phyloP scores from a whole-genome alignment of 2,113 vertebrate species.

The Cavia aperea region DNA sequence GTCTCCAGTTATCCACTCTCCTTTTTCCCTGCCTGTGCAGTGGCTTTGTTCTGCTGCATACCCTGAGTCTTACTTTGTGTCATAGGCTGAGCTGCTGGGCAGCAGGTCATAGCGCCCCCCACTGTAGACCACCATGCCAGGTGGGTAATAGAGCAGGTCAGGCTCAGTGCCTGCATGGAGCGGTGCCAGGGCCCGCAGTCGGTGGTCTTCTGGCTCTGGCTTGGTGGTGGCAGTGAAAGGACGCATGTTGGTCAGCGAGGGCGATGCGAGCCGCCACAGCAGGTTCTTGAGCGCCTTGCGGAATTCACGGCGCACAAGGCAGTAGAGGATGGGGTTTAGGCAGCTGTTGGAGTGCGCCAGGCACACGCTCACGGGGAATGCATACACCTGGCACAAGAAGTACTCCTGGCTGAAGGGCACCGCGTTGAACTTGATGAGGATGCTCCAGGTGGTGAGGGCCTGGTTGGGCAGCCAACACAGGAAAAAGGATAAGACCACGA shows the following conservation, averaged over 20 bases:
- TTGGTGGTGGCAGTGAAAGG: constrained; percentile 88
- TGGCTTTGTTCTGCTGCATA: accelerated
- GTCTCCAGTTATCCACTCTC: neutral
- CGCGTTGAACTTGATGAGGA: constrained; percentile 93
- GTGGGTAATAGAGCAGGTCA: constrained; percentile 82
- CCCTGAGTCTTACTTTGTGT: neutral
- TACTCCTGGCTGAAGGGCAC: constrained; percentile 90
- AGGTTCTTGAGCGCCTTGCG: constrained; percentile 89
- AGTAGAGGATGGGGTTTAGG: constrained; percentile 94
- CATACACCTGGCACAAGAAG: constrained; percentile 89
- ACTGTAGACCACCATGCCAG: constrained; percentile 84
- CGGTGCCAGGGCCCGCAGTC: constrained; percentile 71
- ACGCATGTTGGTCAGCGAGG: constrained; percentile 82
- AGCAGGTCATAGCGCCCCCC: constrained; percentile 78
- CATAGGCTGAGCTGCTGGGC: constrained; percentile 75
- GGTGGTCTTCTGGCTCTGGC: constrained; percentile 83
- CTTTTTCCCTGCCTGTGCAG: too few relatives aligned
- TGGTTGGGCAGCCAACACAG: constrained; percentile 98
- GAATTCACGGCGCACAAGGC: constrained; percentile 93
- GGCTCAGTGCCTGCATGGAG: constrained; percentile 53
- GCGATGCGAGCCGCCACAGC: constrained; percentile 87
- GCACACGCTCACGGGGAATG: constrained; percentile 93
- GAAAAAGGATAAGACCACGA: constrained; percentile 93
- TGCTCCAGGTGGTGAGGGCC: constrained; percentile 91
- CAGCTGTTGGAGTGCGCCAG: constrained; percentile 98